A percentile compares a stretch with the other conserved stretches of the same genome.
phyloP scores from a whole-genome alignment of 2,113 vertebrate genomes.

The Amblyornis subalaris region DNA sequence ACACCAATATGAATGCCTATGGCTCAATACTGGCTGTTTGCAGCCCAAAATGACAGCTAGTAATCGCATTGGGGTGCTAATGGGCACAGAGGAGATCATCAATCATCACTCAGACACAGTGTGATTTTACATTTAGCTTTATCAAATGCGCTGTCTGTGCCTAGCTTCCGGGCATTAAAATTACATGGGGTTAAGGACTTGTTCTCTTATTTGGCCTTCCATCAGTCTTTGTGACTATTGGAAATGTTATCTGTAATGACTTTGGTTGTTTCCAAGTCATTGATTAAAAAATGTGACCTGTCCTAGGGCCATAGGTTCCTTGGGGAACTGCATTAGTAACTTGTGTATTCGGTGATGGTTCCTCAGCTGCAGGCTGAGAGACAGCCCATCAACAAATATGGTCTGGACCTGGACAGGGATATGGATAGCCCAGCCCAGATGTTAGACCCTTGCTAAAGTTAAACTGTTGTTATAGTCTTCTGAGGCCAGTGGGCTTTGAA shows the following conservation, averaged over 20 bases:
- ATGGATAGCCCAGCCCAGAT: not conserved
- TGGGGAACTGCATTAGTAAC: not conserved
- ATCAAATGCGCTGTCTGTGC: not conserved
- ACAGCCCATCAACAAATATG: not conserved
- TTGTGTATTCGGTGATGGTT: not conserved
- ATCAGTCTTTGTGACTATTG: conserved; percentile 7
- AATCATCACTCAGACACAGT: not conserved
- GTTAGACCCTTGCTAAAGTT: not conserved
- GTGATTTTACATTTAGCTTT: not conserved
- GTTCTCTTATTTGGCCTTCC: not conserved
- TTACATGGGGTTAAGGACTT: not conserved
- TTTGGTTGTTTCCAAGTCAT: not conserved
- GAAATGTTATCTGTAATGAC: conserved; percentile 24
- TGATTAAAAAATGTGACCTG: conserved; percentile 29
- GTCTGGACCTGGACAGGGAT: not conserved
- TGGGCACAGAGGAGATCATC: not conserved
- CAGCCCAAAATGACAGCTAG: not conserved
- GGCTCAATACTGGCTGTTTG: not conserved
- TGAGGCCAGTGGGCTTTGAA: not conserved
- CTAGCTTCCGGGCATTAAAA: conserved; percentile 5
- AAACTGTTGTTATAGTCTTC: not conserved
- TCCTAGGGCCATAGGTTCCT: not conserved
- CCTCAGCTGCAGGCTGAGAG: not conserved
- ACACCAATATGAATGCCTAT: not conserved
- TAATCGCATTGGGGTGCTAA: not conserved